phyloP scores from a whole-genome alignment of 2,797 vertebrate species.

The Tachyglossus aculeatus region DNA sequence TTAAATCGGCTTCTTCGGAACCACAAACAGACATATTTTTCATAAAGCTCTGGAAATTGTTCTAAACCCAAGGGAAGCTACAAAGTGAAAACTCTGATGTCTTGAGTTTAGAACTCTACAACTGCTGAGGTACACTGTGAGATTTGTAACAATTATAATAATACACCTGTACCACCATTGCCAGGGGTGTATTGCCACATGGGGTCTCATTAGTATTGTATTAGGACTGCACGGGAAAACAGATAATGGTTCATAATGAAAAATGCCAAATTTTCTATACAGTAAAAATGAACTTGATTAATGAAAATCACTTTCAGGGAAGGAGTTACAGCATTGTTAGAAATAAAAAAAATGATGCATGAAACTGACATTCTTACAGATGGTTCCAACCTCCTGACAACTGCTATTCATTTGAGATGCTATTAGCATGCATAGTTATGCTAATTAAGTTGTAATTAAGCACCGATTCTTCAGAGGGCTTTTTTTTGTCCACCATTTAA shows the following conservation, averaged over 20 bases:
- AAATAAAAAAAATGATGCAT: constrained; percentile 99
- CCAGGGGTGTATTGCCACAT: constrained; percentile 82
- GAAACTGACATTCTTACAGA: constrained; percentile 99
- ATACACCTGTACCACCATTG: constrained; percentile 83
- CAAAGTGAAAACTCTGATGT: constrained; percentile 71
- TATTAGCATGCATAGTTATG: constrained; percentile 99
- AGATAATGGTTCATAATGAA: constrained; percentile 95
- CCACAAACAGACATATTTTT: constrained; percentile 84
- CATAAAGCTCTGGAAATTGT: constrained; percentile 80
- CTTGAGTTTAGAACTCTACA: constrained; percentile 72
- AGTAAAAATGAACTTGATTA: constrained; percentile 98
- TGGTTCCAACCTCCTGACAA: constrained; percentile 99
- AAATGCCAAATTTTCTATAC: constrained; percentile 96
- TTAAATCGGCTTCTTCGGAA: constrained; percentile 75
- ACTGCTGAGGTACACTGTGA: constrained; percentile 75
- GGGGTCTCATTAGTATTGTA: constrained; percentile 92
- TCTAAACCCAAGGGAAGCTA: constrained; percentile 72
- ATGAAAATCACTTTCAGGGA: constrained; percentile 98
- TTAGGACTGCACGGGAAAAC: constrained; percentile 90
- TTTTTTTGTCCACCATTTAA: constrained; percentile 97
- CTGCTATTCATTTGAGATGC: constrained; percentile 99
- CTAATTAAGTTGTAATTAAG: constrained; percentile 99
- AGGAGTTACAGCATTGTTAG: constrained; percentile 96
- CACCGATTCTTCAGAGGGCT: constrained; percentile 97
- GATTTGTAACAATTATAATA: constrained; percentile 86